phyloP scores from a whole-genome alignment of 2,888 invertebrate species.

The Polyommatus iphigenia region DNA sequence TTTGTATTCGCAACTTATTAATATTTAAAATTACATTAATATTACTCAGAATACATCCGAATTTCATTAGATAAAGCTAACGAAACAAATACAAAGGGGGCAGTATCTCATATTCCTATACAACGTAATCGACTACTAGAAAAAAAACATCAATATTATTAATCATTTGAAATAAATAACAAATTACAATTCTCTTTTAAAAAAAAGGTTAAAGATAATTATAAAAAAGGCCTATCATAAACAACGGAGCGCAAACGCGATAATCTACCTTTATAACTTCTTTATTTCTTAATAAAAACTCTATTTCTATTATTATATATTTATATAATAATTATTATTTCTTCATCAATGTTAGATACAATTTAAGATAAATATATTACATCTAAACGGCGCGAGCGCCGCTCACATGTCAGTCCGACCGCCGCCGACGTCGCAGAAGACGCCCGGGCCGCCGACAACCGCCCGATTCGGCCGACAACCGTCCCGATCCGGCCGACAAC shows the following conservation, averaged over 20 bases:
- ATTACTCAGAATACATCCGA: constrained; percentile 40
- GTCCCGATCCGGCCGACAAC: constrained; percentile 30
- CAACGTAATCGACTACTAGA: constrained; percentile 72
- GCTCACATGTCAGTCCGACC: constrained; percentile 39
- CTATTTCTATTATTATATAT: constrained; percentile 78
- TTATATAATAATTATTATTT: constrained; percentile 78
- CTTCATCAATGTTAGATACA: constrained; percentile 76
- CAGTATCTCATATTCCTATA: constrained; percentile 76
- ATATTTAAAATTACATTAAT: constrained; percentile 52
- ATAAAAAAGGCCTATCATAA: constrained; percentile 64
- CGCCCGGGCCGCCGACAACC: constrained; percentile 22
- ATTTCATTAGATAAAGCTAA: constrained; percentile 51
- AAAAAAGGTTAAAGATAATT: constrained; percentile 77
- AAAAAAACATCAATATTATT: constrained; percentile 75
- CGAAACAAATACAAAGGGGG: constrained; percentile 65
- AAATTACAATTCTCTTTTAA: constrained; percentile 70
- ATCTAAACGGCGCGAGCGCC: constrained; percentile 44
- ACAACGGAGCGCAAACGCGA: constrained; percentile 68
- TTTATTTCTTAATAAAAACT: constrained; percentile 79
- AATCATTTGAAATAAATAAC: constrained; percentile 81
- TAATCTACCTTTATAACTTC: constrained; percentile 71
- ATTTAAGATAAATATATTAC: constrained; percentile 71
- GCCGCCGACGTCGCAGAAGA: constrained; percentile 34
- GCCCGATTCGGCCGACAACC: not conserved
- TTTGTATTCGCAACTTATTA: constrained; percentile 53